Percentiles rank a stretch among this genome's conserved stretches.
Evolutionary conservation across 2,888 invertebrate species (phyloP).

Genomic region (Lumbricus terrestris): DNA sequence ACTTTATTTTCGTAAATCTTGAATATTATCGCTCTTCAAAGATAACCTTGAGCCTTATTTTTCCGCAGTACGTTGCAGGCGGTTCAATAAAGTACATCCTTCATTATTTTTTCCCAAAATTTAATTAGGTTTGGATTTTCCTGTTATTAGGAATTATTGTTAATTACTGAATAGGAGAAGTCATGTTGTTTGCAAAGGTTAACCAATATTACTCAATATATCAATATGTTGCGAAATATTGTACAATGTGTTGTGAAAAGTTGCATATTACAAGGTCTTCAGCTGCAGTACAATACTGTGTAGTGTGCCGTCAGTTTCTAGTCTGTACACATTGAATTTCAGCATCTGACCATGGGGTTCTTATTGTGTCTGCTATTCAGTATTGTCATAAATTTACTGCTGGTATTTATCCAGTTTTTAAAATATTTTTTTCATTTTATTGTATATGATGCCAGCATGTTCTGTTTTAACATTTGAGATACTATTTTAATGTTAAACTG

Average conservation of each 20-base stretch:
- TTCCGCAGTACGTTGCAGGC: no score
- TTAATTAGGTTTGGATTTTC: no score
- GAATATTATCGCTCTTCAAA: no score
- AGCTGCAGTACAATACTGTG: background rate
- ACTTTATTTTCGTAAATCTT: no score
- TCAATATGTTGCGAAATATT: background rate
- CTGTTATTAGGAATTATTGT: no score
- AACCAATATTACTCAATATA: background rate
- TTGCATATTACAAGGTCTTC: background rate
- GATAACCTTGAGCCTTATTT: no score
- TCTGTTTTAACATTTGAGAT: background rate
- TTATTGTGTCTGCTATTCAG: background rate
- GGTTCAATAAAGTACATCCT: no score
- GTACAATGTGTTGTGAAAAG: background rate
- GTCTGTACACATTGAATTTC: background rate
- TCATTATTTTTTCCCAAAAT: no score
- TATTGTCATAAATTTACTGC: background rate
- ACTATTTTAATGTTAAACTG: background rate
- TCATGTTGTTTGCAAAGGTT: background rate
- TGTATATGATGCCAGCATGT: background rate
- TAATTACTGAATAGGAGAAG: no score
- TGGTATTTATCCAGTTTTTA: background rate
- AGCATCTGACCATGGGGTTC: background rate
- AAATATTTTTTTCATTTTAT: background rate
- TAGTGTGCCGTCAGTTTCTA: background rate